Base-by-base conservation (phyloP, 2,797 vertebrate genomes). In the Clarias platycephalus region DNA sequence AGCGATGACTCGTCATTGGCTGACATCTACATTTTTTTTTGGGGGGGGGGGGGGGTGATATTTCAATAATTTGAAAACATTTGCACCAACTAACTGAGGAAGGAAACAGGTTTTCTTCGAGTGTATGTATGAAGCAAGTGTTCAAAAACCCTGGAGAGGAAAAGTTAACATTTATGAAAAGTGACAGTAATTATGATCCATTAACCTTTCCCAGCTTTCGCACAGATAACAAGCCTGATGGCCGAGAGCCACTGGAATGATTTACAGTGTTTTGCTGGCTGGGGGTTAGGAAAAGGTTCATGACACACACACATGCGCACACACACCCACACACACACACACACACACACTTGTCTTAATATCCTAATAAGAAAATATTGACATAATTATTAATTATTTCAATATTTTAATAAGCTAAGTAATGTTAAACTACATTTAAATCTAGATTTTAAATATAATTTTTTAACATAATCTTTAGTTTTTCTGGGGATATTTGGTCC, bases 121-220 rank as follows among this genome's bases (percentile, higher is more conserved):
- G 82, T 49, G 53, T 75, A 66, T 64, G 55, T 63, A 44, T 83
- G 58, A 67, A 64, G 67, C 53, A 18, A 12, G 26, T 83, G 76
- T 60, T 24, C 55, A 3, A 22, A 58, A 57, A 71, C 70, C 20
- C 57, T 78, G 68, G 37, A 85, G 66, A 82, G 63, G 55, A 62
- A 74, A 78, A 68, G 44, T 74, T 71, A 87, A 79, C 75, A 53
- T 77, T 81, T 87, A 82, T 72, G 77, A 92, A 91, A 92, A 92
- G 92, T 94, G 93, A 94, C 94, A 93, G 90, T 90, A 91, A 92
- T 91, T 90, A 92, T 94, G 91, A 94, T 93, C 91, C 87, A 93
- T 93, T 86, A 90, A 89, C 86, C 37, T 70, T 90, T 79, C 87
- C 82, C 87, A 88, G 82, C 86, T 91, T 89, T 87, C 89, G 68